A percentile compares a stretch with the other conserved stretches of the same genome.
Conservation (phyloP, 2,888 invertebrate genomes). For the Athrips mouffetella region DNA sequence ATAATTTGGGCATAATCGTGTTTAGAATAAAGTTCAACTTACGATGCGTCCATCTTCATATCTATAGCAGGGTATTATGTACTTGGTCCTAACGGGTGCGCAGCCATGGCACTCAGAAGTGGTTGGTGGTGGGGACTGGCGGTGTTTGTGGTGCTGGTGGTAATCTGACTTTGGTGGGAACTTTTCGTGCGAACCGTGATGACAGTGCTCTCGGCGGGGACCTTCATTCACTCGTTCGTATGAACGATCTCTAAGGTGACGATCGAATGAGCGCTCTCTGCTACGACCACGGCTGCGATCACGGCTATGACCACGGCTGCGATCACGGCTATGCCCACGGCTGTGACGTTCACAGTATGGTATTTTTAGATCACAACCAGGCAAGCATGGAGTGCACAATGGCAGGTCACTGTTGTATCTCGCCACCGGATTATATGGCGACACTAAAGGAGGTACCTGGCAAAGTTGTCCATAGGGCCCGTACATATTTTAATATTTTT, state of each 20-base stretch:
- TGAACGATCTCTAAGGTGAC: too few species aligned
- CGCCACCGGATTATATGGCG: slow-evolving; percentile 33
- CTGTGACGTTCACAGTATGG: neutral
- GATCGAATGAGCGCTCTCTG: too few species aligned
- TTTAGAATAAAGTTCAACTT: slow-evolving; percentile 37
- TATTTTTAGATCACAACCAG: slow-evolving; percentile 34
- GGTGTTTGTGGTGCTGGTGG: neutral
- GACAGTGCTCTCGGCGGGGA: neutral
- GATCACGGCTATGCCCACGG: neutral
- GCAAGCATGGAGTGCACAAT: slow-evolving; percentile 38
- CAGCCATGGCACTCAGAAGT: slow-evolving; percentile 22
- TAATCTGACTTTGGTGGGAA: too few species aligned
- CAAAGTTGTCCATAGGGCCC: slow-evolving; percentile 46
- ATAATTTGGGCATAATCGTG: too few species aligned
- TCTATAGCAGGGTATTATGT: slow-evolving; percentile 68
- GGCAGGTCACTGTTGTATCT: slow-evolving; percentile 41
- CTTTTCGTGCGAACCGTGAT: too few species aligned
- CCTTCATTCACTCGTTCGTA: too few species aligned
- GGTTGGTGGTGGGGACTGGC: neutral
- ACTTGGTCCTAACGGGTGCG: slow-evolving; percentile 57
- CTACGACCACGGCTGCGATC: neutral
- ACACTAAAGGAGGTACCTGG: slow-evolving; percentile 49
- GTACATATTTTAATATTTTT: slow-evolving; percentile 38
- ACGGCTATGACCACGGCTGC: neutral
- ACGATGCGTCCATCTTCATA: slow-evolving; percentile 72